phyloP scores from a whole-genome alignment of 2,888 invertebrate species.

The Tryphoninae sp. region DNA sequence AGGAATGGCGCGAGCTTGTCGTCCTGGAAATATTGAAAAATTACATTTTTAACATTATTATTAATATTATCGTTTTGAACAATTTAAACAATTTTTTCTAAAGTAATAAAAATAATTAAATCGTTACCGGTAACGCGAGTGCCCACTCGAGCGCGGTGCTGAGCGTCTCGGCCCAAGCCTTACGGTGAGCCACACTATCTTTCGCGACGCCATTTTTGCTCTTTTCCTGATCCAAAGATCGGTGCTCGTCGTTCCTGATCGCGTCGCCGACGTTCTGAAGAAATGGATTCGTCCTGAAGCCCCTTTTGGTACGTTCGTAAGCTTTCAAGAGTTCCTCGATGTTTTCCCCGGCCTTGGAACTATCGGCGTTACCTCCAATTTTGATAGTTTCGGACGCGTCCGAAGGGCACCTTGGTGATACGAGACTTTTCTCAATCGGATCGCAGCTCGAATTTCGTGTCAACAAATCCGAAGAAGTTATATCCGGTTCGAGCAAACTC shows the following conservation, averaged over 20 bases:
- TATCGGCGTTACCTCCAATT: conserved; percentile 6
- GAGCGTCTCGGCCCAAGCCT: conserved; percentile 92
- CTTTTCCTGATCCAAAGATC: conserved; percentile 36
- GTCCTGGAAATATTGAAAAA: conserved; percentile 76
- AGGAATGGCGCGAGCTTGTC: conserved; percentile 83
- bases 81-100: too few species aligned
- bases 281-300: conserved; percentile 78
- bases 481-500: conserved; percentile 46
- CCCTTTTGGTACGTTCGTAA: conserved; percentile 77
- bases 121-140: conserved; percentile 83
- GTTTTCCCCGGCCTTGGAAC: conserved; percentile 65
- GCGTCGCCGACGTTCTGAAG: conserved; percentile 63
- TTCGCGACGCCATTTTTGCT: conserved; percentile 84
- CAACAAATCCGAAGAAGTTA: conserved; percentile 7
- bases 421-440: conserved; percentile 11
- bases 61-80: neutral
- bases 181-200: conserved; percentile 93
- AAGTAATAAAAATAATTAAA: neutral
- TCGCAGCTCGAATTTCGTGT: conserved; percentile 26
- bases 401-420: conserved; percentile 5
- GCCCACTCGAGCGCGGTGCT: conserved; percentile 92
- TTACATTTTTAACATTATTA: neutral
- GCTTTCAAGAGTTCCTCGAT: conserved; percentile 76
- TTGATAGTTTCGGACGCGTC: conserved; percentile 17
- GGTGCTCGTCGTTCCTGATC: conserved; percentile 46